Base-by-base conservation (phyloP, 2,888 invertebrate genomes). In the Drosophila limbata region DNA sequence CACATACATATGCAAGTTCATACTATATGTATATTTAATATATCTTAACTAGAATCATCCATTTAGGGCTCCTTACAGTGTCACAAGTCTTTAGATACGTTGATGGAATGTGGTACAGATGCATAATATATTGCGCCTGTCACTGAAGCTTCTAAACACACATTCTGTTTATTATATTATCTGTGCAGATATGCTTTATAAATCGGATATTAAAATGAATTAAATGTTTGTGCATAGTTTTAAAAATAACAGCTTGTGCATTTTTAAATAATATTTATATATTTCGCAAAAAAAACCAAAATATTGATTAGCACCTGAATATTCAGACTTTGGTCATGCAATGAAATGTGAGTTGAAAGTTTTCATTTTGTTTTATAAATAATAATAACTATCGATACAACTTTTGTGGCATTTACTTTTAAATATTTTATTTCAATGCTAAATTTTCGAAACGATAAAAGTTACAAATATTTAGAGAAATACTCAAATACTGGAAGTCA, bases 1-100 rank as follows among this genome's bases (percentile, higher is more conserved):
- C 33, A 33, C 19, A 42, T 19, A 42, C 28, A 33, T 33, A 37
- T 21, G 21, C 19, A 31, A 31, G 31, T 3, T 10, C 31, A 31
- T 31, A 31, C 31, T 28, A 31, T 9, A 1, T 9, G 1, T 31
- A 31, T 31, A 10, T 31, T 31, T 2, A 31, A 31, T 10, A 31
- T 10, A 56, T 40, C 28, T 70, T 39, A 40, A 19, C 21, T 25
- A 55, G 50, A 42, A 55, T 64, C 73, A 72, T 72, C 70, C 64
- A 53, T 37, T 40, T 45, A 10, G 47, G n/a, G 19, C 39, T 68
- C 47, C 50, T 31, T 45, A 35, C 42, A 71, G 71, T 71, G 74
- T 59, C 74, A 53, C 73, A 70, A 47, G 50, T 35, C 35, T 47
- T n/a, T 28, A 42, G 17, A 13, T 51, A 40, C 28, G 28, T 35